phyloP scores from a whole-genome alignment of 2,888 invertebrate species.

The Litoditis marina region DNA sequence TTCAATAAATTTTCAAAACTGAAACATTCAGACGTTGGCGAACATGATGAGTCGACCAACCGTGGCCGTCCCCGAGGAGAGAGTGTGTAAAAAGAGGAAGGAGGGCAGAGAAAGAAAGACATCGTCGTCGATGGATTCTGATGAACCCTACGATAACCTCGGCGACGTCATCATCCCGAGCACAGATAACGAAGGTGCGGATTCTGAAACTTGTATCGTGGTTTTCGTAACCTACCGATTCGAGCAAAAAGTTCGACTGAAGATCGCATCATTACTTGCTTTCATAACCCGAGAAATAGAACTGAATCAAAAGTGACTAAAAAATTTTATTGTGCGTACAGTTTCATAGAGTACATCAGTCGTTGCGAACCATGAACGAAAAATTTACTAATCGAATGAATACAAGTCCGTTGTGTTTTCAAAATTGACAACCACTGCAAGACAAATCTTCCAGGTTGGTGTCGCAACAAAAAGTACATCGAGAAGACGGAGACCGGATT shows the following conservation, averaged over 20 bases:
- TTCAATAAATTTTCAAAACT: too few species aligned
- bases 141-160: constrained; percentile 34
- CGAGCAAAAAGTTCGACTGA: too few species aligned
- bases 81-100: not conserved
- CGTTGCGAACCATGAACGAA: too few species aligned
- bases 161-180: constrained; percentile 57
- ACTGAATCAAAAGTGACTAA: too few species aligned
- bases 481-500: constrained; percentile 50
- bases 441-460: constrained; percentile 58
- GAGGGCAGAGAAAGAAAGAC: constrained; percentile 5
- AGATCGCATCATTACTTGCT: not conserved
- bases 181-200: constrained; percentile 57
- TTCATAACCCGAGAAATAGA: too few species aligned
- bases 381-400: too few species aligned
- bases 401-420: too few species aligned
- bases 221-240: too few species aligned
- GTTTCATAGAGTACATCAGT: too few species aligned
- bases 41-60: not conserved
- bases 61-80: constrained; percentile 4
- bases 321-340: too few species aligned
- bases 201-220: too few species aligned
- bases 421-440: too few species aligned
- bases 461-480: constrained; percentile 61
- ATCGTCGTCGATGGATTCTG: constrained; percentile 10
- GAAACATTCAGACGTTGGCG: not conserved